A percentile compares a stretch with the other conserved stretches of the same genome.
Conservation (phyloP, 2,888 invertebrate genomes). For the Parnassius apollo region DNA sequence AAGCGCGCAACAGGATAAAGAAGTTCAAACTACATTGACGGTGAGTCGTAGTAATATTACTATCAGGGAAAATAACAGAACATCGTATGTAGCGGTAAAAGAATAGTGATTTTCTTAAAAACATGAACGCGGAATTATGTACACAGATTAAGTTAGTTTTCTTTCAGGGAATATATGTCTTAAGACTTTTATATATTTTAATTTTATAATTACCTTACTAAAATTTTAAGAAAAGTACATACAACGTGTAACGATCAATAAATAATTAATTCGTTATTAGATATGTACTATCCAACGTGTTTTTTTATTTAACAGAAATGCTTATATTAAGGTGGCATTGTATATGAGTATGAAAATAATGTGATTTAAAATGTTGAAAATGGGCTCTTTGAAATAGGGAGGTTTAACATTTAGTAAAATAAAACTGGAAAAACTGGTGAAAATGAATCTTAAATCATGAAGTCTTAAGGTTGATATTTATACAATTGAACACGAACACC, state of each 20-base stretch:
- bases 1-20: slow-evolving; percentile 41
- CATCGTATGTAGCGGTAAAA: slow-evolving; percentile 54
- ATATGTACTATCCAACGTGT: not conserved
- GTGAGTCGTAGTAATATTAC: slow-evolving; percentile 65
- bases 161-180: not conserved
- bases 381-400: slow-evolving; percentile 55
- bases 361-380: slow-evolving; percentile 51
- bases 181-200: not conserved
- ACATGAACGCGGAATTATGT: slow-evolving; percentile 28
- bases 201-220: too few species aligned
- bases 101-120: slow-evolving; percentile 45
- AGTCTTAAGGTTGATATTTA: slow-evolving; percentile 43
- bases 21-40: slow-evolving; percentile 56
- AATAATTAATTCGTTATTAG: too few species aligned
- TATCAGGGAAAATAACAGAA: slow-evolving; percentile 70
- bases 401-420: slow-evolving; percentile 59
- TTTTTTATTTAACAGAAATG: not conserved
- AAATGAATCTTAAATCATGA: slow-evolving; percentile 30
- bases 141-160: not conserved
- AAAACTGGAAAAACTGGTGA: slow-evolving; percentile 41
- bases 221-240: too few species aligned
- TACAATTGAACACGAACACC: slow-evolving; percentile 37
- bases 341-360: slow-evolving; percentile 46
- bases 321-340: slow-evolving; percentile 7
- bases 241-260: too few species aligned